phyloP scores from a whole-genome alignment of 2,888 invertebrate species.

The Maniola hyperantus region DNA sequence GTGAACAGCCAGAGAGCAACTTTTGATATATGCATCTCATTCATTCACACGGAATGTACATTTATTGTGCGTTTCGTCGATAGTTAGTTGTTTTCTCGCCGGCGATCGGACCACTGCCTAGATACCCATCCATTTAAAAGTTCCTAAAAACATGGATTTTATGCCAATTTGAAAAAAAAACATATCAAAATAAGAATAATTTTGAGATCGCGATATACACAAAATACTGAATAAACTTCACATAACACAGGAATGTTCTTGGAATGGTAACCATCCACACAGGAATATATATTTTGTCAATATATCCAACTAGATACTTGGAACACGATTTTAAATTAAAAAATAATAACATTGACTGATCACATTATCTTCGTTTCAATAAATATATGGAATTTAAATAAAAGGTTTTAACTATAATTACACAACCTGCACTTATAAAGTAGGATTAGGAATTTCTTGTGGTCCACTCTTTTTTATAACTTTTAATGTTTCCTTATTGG shows the following conservation, averaged over 20 bases:
- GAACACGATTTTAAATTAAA: constrained; percentile 8
- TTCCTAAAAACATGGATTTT: too few species aligned
- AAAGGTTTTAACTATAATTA: constrained; percentile 10
- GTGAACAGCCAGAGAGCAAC: too few species aligned
- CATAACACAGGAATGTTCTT: constrained; percentile 24
- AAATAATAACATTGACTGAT: background rate
- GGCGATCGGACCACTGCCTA: too few species aligned
- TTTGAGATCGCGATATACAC: constrained; percentile 6
- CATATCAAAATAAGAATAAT: background rate
- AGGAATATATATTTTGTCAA: background rate
- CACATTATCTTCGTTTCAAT: background rate
- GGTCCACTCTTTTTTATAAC: constrained; percentile 84
- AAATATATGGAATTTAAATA: constrained; percentile 5
- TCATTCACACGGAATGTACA: too few species aligned
- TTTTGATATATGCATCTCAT: too few species aligned
- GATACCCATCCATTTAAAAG: too few species aligned
- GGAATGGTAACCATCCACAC: constrained; percentile 25
- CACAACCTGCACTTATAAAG: constrained; percentile 48
- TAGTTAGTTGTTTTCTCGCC: too few species aligned
- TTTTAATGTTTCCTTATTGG: constrained; percentile 80
- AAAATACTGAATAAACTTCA: constrained; percentile 3
- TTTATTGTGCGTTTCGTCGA: too few species aligned
- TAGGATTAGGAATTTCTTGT: constrained; percentile 70
- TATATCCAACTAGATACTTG: constrained; percentile 8
- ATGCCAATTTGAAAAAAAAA: too few species aligned